These are phyloP conservation scores for Ferdinandea cuprea DNA, from an alignment of 2,888 invertebrate species.

Conservation along the genomic window DNA sequence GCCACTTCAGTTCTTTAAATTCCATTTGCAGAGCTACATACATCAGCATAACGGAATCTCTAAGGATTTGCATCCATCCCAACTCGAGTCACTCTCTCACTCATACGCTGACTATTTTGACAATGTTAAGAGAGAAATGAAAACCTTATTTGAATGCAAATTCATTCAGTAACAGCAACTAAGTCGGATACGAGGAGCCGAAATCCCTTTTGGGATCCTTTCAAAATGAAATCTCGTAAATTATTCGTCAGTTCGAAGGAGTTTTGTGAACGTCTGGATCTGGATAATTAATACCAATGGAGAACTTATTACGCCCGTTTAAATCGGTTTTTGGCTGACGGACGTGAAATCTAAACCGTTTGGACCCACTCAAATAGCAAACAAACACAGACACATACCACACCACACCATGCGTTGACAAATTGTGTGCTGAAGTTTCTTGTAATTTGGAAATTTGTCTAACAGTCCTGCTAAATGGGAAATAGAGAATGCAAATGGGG, in stretches of 20 bases:
- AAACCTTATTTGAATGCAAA: constrained; percentile 68
- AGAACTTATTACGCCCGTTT: constrained; percentile 52
- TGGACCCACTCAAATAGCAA: no score
- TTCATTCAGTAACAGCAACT: constrained; percentile 42
- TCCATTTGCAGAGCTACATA: not conserved
- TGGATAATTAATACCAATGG: constrained; percentile 53
- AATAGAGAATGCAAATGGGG: not conserved
- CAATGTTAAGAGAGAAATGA: constrained; percentile 38
- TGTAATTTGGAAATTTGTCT: constrained; percentile 41
- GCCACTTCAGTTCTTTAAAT: not conserved
- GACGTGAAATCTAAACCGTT: constrained; percentile 21
- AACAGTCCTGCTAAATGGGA: constrained; percentile 14
- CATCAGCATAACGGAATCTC: not conserved
- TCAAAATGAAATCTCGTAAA: constrained; percentile 64
- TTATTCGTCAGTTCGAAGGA: constrained; percentile 47
- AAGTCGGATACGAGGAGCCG: constrained; percentile 22
- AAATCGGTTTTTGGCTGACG: constrained; percentile 34
- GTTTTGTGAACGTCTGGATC: constrained; percentile 1
- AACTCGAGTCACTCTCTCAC: no score
- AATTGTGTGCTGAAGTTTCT: constrained; percentile 51
- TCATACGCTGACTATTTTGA: constrained; percentile 15
- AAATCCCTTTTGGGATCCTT: constrained; percentile 21
- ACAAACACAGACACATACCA: not conserved
- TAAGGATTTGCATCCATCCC: constrained; percentile 23
- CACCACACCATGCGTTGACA: constrained; percentile 26